These are phyloP conservation scores for Listronotus bonariensis DNA, from an alignment of 1,140 invertebrate species.

Conservation along the genomic window DNA sequence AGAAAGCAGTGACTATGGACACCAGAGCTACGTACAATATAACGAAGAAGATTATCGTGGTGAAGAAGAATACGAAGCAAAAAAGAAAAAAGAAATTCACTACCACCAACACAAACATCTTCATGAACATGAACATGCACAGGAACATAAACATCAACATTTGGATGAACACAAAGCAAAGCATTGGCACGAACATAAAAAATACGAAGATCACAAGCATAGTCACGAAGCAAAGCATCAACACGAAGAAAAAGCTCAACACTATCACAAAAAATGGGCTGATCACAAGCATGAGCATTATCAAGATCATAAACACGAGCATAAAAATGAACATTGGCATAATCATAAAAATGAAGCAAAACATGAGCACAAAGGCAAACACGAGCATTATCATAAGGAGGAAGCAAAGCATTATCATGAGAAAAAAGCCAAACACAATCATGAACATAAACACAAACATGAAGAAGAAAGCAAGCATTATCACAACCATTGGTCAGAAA, in stretches of 20 bases:
- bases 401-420: constrained; percentile 29
- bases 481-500: constrained; percentile 24
- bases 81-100: constrained; percentile 29
- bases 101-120: constrained; percentile 35
- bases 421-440: constrained; percentile 30
- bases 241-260: constrained; percentile 18
- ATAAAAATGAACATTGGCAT: constrained; percentile 19
- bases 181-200: constrained; percentile 24
- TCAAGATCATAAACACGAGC: constrained; percentile 19
- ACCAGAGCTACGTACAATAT: neutral
- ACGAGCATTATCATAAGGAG: constrained; percentile 28
- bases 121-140: constrained; percentile 31
- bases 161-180: constrained; percentile 13
- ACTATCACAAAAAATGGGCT: constrained; percentile 14
- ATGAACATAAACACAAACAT: constrained; percentile 36
- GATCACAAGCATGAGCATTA: constrained; percentile 23
- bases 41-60: neutral
- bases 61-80: constrained; percentile 4
- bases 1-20: neutral
- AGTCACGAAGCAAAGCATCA: constrained; percentile 21
- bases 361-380: constrained; percentile 26
- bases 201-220: constrained; percentile 17
- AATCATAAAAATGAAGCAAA: constrained; percentile 32
- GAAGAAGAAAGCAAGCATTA: constrained; percentile 26
- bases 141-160: constrained; percentile 33